A percentile compares a stretch with the other conserved stretches of the same genome.
Conservation (phyloP, 1,140 invertebrate genomes). For the Panagrolaimus sp. region DNA sequence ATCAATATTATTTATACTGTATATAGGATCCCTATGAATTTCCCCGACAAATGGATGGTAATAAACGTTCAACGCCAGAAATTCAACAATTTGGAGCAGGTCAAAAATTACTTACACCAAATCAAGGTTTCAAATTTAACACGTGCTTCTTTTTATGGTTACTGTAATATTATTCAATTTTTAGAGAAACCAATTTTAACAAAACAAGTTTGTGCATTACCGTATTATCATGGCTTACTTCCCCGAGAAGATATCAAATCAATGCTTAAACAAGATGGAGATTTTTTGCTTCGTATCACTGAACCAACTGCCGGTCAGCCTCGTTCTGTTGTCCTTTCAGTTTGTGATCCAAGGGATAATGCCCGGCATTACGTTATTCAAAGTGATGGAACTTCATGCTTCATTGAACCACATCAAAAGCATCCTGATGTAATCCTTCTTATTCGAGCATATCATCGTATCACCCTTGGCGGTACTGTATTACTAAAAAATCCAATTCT, state of each 20-base stretch:
- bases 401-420: not conserved
- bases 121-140: too few species aligned
- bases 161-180: too few species aligned
- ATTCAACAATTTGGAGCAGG: too few species aligned
- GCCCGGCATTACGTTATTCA: not conserved
- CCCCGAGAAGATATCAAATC: constrained; percentile 30
- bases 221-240: constrained; percentile 10
- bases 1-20: too few species aligned
- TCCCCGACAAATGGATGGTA: too few species aligned
- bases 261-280: constrained; percentile 29
- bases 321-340: constrained; percentile 24
- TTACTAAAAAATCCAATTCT: not conserved
- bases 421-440: not conserved
- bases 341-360: constrained; percentile 20
- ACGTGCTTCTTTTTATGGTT: too few species aligned
- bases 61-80: too few species aligned
- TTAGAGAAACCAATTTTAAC: too few species aligned
- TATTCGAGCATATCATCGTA: constrained; percentile 13
- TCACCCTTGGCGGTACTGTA: not conserved
- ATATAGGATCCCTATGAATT: too few species aligned
- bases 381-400: not conserved
- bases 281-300: constrained; percentile 30
- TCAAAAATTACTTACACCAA: too few species aligned
- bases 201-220: not conserved
- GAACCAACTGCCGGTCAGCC: constrained; percentile 27